Evolutionary conservation across 2,113 vertebrate genomes (phyloP).

Genomic region (Nyctibius bracteatus): DNA sequence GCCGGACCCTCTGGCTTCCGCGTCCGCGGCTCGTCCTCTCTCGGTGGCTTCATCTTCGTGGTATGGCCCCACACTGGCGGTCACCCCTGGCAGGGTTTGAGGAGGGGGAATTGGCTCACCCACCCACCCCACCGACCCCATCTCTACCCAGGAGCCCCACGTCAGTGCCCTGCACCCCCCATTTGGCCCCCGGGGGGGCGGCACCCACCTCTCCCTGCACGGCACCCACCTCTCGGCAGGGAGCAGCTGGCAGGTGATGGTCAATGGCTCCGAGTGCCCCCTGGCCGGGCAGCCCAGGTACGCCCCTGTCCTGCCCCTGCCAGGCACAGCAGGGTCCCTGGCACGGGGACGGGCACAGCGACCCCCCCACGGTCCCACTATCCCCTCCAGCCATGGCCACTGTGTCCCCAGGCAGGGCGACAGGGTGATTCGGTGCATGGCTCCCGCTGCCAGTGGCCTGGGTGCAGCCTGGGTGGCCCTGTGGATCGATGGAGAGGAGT

Average conservation of each 20-base stretch:
- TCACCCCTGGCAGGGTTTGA: neutral
- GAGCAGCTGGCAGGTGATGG: constrained; percentile 76
- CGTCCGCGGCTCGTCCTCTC: constrained; percentile 75
- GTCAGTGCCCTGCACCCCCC: constrained; percentile 80
- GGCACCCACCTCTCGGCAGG: constrained; percentile 82
- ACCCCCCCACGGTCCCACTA: fast-evolving
- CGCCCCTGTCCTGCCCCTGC: fast-evolving
- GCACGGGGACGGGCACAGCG: fast-evolving
- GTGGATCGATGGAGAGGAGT: constrained; percentile 81
- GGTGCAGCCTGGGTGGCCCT: constrained; percentile 58
- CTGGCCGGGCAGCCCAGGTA: neutral
- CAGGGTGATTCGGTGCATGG: constrained; percentile 30
- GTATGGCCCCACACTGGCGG: constrained; percentile 47
- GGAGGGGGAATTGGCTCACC: neutral
- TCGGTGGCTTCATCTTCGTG: constrained; percentile 84
- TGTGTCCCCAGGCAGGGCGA: constrained; percentile 41
- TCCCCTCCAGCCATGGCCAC: fast-evolving
- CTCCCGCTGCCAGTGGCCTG: neutral
- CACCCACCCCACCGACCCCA: neutral
- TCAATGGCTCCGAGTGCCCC: constrained; percentile 82
- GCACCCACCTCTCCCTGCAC: constrained; percentile 81
- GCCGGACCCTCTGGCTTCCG: constrained; percentile 70
- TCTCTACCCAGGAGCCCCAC: constrained; percentile 77
- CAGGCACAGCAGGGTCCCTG: fast-evolving
- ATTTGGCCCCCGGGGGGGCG: constrained; percentile 86